These are phyloP conservation scores for Empidonax traillii DNA, from an alignment of 2,113 vertebrate genomes.

Conservation along the genomic window DNA sequence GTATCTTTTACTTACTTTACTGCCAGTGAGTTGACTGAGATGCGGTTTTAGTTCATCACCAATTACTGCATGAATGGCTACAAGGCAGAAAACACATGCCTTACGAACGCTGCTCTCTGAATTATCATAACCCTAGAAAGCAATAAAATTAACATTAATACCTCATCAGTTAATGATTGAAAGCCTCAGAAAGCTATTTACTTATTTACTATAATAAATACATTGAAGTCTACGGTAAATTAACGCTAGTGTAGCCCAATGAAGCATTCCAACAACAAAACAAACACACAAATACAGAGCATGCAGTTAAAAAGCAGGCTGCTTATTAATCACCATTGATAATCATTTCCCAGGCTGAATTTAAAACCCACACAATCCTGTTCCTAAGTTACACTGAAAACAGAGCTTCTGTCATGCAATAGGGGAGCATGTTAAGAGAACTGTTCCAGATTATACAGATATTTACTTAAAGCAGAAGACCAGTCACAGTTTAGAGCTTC, in stretches of 20 bases:
- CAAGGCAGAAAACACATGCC: constrained; percentile 96
- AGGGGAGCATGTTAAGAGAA: neutral
- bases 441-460: neutral
- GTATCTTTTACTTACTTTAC: constrained; percentile 83
- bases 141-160: constrained; percentile 56
- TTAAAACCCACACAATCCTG: neutral
- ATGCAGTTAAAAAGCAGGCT: neutral
- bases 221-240: neutral
- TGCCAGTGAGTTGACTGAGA: constrained; percentile 94
- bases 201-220: constrained; percentile 25
- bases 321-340: neutral
- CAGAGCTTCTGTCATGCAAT: neutral
- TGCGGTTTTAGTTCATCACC: constrained; percentile 96
- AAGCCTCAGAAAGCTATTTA: constrained; percentile 15
- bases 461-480: neutral
- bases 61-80: constrained; percentile 92
- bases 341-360: neutral
- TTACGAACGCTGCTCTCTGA: constrained; percentile 97
- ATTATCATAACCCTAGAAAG: constrained; percentile 92
- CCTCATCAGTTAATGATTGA: constrained; percentile 40
- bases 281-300: neutral
- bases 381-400: neutral
- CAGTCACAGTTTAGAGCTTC: neutral
- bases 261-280: neutral
- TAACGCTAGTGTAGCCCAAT: neutral